Percentiles rank a stretch among this genome's conserved stretches.
Evolutionary conservation across 2,797 vertebrate species (phyloP).

Genomic region (Euthynnus affinis): DNA sequence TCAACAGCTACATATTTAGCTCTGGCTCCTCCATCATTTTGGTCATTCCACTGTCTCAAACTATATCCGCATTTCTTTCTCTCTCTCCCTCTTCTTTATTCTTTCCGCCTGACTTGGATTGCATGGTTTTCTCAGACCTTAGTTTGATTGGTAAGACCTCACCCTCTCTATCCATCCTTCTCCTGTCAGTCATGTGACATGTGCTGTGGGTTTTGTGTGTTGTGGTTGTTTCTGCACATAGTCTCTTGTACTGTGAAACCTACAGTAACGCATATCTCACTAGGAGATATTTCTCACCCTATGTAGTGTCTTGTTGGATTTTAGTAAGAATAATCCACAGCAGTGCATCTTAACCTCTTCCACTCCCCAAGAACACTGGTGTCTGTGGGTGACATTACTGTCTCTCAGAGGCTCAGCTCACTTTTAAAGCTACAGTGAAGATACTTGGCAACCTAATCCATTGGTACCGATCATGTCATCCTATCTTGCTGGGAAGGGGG

Average conservation of each 20-base stretch:
- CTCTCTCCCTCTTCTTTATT: constrained; percentile 60
- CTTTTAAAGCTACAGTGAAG: too few relatives aligned
- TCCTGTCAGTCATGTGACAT: constrained; percentile 68
- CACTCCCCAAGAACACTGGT: too few relatives aligned
- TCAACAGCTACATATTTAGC: constrained; percentile 62
- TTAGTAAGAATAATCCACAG: constrained; percentile 25
- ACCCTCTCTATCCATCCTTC: constrained; percentile 76
- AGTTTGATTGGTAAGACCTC: constrained; percentile 89
- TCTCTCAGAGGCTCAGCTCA: too few relatives aligned
- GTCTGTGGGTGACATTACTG: too few relatives aligned
- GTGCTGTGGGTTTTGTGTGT: constrained; percentile 62
- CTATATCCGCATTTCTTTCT: constrained; percentile 73
- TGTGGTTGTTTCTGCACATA: constrained; percentile 17
- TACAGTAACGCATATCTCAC: constrained; percentile 44
- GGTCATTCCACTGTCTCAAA: constrained; percentile 81
- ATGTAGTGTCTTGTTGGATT: constrained; percentile 41
- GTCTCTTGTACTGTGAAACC: constrained; percentile 49
- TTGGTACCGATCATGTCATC: too few relatives aligned
- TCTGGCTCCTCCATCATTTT: constrained; percentile 72
- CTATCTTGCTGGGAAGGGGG: too few relatives aligned
- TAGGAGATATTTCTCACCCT: constrained; percentile 51
- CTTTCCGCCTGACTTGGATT: constrained; percentile 85
- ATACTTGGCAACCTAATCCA: too few relatives aligned
- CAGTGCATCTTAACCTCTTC: neutral
- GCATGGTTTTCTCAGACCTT: constrained; percentile 89